phyloP scores from a whole-genome alignment of 2,797 vertebrate species.

The Ptychadena robeensis region DNA sequence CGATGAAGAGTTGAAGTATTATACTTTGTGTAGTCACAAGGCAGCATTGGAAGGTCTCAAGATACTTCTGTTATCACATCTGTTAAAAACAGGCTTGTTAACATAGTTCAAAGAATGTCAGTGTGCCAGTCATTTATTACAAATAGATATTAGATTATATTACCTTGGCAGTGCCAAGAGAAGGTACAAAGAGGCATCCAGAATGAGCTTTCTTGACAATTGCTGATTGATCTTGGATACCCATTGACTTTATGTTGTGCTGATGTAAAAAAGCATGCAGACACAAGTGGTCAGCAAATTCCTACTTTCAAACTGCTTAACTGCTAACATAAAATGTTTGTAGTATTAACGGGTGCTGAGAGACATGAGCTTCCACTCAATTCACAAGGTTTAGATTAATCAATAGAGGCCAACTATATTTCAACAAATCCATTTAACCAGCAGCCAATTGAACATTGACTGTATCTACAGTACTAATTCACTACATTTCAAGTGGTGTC shows the following conservation, averaged over 20 bases:
- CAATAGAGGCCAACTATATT: too few species aligned
- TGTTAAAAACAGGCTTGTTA: background rate
- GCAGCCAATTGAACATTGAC: too few species aligned
- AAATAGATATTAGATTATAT: background rate
- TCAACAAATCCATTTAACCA: too few species aligned
- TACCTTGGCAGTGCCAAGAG: background rate
- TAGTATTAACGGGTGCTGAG: too few species aligned
- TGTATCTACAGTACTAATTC: too few species aligned
- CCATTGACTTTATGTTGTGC: background rate
- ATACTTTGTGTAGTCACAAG: background rate
- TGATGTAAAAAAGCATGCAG: background rate
- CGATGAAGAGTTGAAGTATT: background rate
- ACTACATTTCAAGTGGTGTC: too few species aligned
- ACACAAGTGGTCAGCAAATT: background rate
- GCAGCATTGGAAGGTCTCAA: background rate
- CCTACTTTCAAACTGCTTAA: background rate
- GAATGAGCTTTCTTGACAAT: background rate
- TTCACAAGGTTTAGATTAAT: too few species aligned
- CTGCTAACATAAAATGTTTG: too few species aligned
- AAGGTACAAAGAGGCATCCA: background rate
- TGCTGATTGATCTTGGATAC: background rate
- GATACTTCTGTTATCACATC: background rate
- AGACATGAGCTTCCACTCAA: too few species aligned
- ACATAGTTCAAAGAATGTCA: background rate
- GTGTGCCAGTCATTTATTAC: background rate